Conservation (phyloP, 2,888 invertebrate genomes). For the Caenorhabditis drosophilae region DNA sequence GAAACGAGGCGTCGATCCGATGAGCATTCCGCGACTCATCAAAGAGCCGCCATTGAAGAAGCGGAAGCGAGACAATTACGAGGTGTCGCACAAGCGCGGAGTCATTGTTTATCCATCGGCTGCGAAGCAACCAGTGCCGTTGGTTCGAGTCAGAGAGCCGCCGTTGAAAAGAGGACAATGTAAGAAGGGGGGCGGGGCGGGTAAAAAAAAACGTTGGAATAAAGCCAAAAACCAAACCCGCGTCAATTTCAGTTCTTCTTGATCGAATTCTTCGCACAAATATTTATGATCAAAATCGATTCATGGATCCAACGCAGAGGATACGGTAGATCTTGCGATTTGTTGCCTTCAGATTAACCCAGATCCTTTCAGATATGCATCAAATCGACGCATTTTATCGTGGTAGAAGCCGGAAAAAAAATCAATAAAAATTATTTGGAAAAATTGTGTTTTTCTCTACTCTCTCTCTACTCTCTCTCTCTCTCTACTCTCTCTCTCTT, state of each 20-base stretch:
- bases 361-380: slow-evolving; percentile 13
- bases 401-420: too few species aligned
- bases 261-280: too few species aligned
- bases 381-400: too few species aligned
- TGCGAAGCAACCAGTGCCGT: slow-evolving; percentile 30
- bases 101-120: slow-evolving; percentile 36
- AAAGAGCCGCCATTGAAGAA: slow-evolving; percentile 37
- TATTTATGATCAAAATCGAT: too few species aligned
- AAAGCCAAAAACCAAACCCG: slow-evolving; percentile 26
- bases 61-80: slow-evolving; percentile 7
- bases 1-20: slow-evolving; percentile 34
- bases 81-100: slow-evolving; percentile 18
- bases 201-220: slow-evolving; percentile 11
- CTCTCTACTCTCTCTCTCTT: too few species aligned
- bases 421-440: too few species aligned
- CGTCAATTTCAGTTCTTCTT: too few species aligned
- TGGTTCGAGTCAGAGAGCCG: slow-evolving; percentile 33
- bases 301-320: slow-evolving; percentile 22
- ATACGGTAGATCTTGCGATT: slow-evolving; percentile 20
- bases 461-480: too few species aligned
- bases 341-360: background rate
- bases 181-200: slow-evolving; percentile 5
- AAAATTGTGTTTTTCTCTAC: slow-evolving; percentile 4
- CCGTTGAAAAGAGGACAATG: slow-evolving; percentile 34
- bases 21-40: slow-evolving; percentile 39